Evolutionary conservation across 37 sponge, comb jelly and placozoan species (phyloP), one percentile per base, ranked within the genome.

Genomic region (Theonella swinhoei): DNA sequence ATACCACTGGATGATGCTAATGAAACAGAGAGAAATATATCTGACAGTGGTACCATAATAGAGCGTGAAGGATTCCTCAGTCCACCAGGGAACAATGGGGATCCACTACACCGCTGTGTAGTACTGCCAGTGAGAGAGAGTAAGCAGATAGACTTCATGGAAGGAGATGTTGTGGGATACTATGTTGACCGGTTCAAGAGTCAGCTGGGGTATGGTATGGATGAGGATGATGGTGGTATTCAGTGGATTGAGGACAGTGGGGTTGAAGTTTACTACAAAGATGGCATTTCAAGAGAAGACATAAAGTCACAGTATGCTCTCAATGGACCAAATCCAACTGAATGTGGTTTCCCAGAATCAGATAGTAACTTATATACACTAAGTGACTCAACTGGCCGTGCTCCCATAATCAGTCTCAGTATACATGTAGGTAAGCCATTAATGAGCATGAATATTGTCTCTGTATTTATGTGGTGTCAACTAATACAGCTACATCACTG

Each of bases 111-210:
- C 14, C 54, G 54, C 54, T 47, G 54, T 47, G 54, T 47, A 14
- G 54, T 47, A 47, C 54, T 47, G 54, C 14, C 54, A 47, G 76
- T 19, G 68, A n/a, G 39, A 72, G 47, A 30, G 32, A 11, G 60
- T 8, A 28, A 86, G 3, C 72, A 42, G 43, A 78, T 86, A 36
- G 19, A 64, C 63, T 63, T 86, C 24, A 72, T 61, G 32, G 74
- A 79, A 73, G 87, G 80, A 41, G 87, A 86, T 78, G 79, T 86
- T 42, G 66, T 86, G 31, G 87, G 87, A 43, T 83, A 54, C 68
- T 62, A 54, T 47, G 31, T 29, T 68, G 54, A 29, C 64, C 20
- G 62, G 14, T 24, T 36, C 5, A 39, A 1, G 25, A n/a, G n/a
- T n/a, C n/a, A n/a, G n/a, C n/a, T n/a, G n/a, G n/a, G n/a, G n/a